A percentile compares a stretch with the other conserved stretches of the same genome.
Evolutionary conservation across 2,113 vertebrate genomes (phyloP).

Genomic region (Halcyon malimbica): DNA sequence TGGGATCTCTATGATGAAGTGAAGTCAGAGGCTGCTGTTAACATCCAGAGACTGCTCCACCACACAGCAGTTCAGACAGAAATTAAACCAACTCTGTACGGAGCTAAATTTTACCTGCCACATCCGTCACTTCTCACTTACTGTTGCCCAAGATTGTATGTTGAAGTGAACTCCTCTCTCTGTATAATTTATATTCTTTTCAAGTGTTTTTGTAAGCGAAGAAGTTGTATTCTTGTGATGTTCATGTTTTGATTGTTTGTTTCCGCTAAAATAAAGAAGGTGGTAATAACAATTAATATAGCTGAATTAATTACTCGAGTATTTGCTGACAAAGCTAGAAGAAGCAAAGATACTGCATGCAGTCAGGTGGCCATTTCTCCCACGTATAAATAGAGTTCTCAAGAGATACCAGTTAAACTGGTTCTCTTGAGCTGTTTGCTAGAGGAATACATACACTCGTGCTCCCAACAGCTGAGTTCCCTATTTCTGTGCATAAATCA

Average conservation of each 20-base stretch:
- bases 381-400: background rate
- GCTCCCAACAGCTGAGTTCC: background rate
- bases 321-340: background rate
- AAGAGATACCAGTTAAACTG: background rate
- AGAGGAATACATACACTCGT: background rate
- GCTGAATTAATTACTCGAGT: background rate
- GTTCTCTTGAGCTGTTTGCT: background rate
- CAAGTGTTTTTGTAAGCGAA: background rate
- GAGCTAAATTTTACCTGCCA: background rate
- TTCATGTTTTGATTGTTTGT: conserved; percentile 28
- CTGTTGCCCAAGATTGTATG: conserved; percentile 70
- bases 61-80: background rate
- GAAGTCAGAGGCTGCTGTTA: background rate
- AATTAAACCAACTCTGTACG: background rate
- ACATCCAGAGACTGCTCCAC: background rate
- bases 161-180: conserved; percentile 74
- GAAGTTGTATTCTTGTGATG: conserved; percentile 37
- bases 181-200: conserved; percentile 64
- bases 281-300: background rate
- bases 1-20: background rate
- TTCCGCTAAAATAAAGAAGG: conserved; percentile 33
- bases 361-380: background rate
- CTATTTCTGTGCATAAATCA: background rate
- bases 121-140: conserved; percentile 43
- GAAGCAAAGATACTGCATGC: background rate